Evolutionary conservation across 2,113 vertebrate species (phyloP).

Genomic region (Manacus vitellinus): DNA sequence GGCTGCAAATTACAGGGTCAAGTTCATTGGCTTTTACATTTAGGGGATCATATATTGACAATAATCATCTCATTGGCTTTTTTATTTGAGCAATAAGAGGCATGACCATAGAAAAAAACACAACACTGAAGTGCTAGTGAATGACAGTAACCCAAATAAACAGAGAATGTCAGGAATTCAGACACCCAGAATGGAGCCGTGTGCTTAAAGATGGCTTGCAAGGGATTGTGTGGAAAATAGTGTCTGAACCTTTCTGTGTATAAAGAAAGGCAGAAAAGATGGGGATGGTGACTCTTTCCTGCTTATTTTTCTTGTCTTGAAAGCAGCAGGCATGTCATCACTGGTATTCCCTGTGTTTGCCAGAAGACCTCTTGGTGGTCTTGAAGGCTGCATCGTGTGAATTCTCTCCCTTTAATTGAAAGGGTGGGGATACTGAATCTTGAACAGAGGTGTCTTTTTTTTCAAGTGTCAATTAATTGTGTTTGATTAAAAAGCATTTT

Average conservation of each 20-base stretch:
- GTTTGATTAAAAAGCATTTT: not conserved
- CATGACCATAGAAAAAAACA: not conserved
- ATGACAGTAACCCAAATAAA: conserved; percentile 8
- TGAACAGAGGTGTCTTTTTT: conserved; percentile 16
- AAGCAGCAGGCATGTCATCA: conserved; percentile 45
- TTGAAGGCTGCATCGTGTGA: not conserved
- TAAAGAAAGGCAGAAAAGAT: conserved; percentile 13
- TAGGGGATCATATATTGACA: not conserved
- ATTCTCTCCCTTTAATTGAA: conserved; percentile 1
- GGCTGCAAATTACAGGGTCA: not conserved
- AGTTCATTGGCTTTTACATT: not conserved
- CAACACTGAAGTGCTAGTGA: not conserved
- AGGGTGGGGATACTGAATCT: not conserved
- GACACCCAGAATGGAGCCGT: not conserved
- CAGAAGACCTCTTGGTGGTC: conserved; percentile 50
- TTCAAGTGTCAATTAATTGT: not conserved
- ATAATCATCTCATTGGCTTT: not conserved
- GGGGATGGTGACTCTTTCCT: not conserved
- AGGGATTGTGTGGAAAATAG: not conserved
- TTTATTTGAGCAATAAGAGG: not conserved
- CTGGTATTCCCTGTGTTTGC: conserved; percentile 30
- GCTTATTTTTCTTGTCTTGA: conserved; percentile 63
- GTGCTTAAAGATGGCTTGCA: not conserved
- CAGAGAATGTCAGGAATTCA: not conserved
- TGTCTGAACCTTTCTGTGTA: not conserved